A percentile compares a stretch with the other conserved stretches of the same genome.
Conservation (phyloP, 2,113 vertebrate species). For the Sylvietta virens region DNA sequence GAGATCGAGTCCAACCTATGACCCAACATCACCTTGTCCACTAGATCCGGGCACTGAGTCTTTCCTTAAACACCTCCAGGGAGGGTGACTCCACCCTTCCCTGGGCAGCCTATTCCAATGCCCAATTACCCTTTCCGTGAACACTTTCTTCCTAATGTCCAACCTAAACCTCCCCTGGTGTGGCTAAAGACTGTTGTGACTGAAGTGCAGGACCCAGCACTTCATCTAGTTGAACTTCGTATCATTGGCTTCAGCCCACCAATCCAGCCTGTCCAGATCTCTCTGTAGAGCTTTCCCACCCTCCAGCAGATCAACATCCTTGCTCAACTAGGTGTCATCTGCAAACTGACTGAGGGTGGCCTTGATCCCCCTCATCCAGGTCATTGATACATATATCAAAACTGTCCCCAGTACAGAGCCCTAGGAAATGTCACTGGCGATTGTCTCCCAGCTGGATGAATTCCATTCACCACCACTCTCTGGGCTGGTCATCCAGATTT, state of each 20-base stretch:
- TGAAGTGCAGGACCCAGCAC: not conserved
- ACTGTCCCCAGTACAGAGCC: not conserved
- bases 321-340: not conserved
- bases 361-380: not conserved
- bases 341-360: not conserved
- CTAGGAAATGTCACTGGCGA: not conserved
- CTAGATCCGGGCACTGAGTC: not conserved
- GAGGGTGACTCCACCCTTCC: not conserved
- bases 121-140: not conserved
- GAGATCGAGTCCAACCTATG: not conserved
- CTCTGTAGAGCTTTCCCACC: not conserved
- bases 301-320: not conserved
- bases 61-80: not conserved
- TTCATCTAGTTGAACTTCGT: accelerated
- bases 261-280: not conserved
- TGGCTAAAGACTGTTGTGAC: not conserved
- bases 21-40: not conserved
- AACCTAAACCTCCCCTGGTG: not conserved
- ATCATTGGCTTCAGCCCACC: not conserved
- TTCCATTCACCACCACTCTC: not conserved
- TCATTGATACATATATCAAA: not conserved
- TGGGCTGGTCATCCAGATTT: not conserved
- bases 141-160: not conserved
- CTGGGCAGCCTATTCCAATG: not conserved
- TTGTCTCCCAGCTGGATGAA: too few species aligned